phyloP scores from a whole-genome alignment of 2,113 vertebrate genomes.

The Alligator mississippiensis region DNA sequence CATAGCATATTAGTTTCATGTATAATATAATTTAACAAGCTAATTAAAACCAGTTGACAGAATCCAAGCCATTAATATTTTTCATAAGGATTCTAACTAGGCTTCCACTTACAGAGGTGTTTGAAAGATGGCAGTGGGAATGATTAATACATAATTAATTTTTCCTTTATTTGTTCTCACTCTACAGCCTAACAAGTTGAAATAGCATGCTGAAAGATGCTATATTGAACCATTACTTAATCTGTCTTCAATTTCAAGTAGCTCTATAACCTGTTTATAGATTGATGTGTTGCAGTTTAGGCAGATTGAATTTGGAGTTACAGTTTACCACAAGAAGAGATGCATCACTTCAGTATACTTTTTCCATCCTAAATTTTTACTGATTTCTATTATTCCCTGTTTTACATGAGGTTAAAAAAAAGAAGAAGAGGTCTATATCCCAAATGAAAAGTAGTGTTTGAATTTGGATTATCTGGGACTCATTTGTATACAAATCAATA shows the following conservation, averaged over 20 bases:
- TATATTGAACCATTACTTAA: not conserved
- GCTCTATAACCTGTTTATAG: not conserved
- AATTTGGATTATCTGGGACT: not conserved
- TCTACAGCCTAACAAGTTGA: not conserved
- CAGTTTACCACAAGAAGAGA: not conserved
- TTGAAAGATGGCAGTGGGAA: not conserved
- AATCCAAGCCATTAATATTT: not conserved
- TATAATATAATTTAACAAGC: not conserved
- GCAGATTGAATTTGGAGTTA: not conserved
- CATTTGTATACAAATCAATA: not conserved
- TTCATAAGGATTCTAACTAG: not conserved
- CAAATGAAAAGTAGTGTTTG: not conserved
- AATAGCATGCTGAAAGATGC: fast-evolving
- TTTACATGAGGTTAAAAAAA: not conserved
- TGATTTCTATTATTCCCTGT: not conserved
- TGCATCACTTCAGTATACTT: not conserved
- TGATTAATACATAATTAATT: not conserved
- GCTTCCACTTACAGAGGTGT: not conserved
- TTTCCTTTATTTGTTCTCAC: not conserved
- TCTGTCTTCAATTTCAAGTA: not conserved
- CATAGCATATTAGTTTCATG: not conserved
- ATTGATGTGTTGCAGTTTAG: not conserved
- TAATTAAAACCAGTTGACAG: not conserved
- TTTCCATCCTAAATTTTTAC: not conserved
- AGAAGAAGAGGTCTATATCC: not conserved